Evolutionary conservation across 1,140 invertebrate genomes (phyloP).

Genomic region (Drosophila bocqueti): DNA sequence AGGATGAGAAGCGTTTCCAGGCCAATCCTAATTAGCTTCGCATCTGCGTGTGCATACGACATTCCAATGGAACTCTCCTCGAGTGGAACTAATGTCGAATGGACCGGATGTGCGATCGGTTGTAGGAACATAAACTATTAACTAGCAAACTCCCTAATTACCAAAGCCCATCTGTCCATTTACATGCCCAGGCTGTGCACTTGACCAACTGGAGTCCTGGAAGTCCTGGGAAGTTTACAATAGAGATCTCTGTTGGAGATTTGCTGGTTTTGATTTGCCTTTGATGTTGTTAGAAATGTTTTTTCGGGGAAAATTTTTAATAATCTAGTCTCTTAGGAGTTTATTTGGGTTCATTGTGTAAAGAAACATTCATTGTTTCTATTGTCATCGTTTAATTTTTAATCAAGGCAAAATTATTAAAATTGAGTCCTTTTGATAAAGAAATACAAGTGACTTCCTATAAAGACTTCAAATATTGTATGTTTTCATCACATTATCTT

Average conservation of each 20-base stretch:
- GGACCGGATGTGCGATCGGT: constrained; percentile 45
- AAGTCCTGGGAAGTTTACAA: not conserved
- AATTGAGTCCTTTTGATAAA: no score
- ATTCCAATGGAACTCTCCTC: constrained; percentile 34
- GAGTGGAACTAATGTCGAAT: constrained; percentile 57
- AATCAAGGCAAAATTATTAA: no score
- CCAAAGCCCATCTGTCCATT: constrained; percentile 37
- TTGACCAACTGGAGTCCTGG: constrained; percentile 15
- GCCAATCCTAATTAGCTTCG: constrained; percentile 24
- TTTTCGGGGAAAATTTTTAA: not conserved
- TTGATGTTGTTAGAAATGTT: constrained; percentile 8
- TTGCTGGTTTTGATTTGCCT: not conserved
- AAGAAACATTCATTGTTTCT: no score
- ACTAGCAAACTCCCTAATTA: constrained; percentile 37
- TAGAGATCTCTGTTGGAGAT: constrained; percentile 9
- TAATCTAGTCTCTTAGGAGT: not conserved
- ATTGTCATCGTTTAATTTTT: no score
- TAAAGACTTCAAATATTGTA: no score
- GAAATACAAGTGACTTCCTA: no score
- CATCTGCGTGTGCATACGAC: constrained; percentile 13
- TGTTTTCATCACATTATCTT: no score
- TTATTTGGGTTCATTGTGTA: not conserved
- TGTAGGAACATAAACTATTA: constrained; percentile 1
- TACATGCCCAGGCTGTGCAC: constrained; percentile 15
- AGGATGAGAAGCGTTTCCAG: constrained; percentile 13